Conservation (phyloP, 2,888 invertebrate species). For the Trichogramma evanescens region DNA sequence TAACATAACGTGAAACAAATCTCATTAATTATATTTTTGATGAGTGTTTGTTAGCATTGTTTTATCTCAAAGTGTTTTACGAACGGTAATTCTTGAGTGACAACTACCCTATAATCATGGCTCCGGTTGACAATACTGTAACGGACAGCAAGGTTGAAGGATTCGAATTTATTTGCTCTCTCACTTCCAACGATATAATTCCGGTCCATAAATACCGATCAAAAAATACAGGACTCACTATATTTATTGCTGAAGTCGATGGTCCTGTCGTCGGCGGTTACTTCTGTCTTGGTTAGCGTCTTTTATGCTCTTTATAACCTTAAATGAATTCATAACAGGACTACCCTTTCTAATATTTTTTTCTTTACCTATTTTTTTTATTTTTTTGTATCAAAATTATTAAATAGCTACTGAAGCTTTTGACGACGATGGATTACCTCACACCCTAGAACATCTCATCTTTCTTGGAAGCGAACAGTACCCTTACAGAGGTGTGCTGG, state of each 20-base stretch:
- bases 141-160: constrained; percentile 42
- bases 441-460: constrained; percentile 85
- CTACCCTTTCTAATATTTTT: not conserved
- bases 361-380: not conserved
- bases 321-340: not conserved
- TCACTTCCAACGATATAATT: constrained; percentile 64
- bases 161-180: constrained; percentile 56
- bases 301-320: constrained; percentile 7
- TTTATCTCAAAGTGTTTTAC: too few species aligned
- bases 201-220: constrained; percentile 77
- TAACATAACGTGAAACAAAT: too few species aligned
- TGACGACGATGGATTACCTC: constrained; percentile 87
- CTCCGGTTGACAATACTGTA: constrained; percentile 43
- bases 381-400: not conserved
- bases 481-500: constrained; percentile 83
- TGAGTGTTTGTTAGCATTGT: too few species aligned
- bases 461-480: constrained; percentile 86
- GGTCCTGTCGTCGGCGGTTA: constrained; percentile 87
- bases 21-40: too few species aligned
- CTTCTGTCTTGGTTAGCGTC: constrained; percentile 70
- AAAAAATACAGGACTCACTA: constrained; percentile 69
- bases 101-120: constrained; percentile 30
- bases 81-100: too few species aligned
- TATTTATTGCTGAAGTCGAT: constrained; percentile 78
- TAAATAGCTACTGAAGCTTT: constrained; percentile 81